Conservation (phyloP, 2,888 invertebrate species). For the Thecocarcelia acutangulata region DNA sequence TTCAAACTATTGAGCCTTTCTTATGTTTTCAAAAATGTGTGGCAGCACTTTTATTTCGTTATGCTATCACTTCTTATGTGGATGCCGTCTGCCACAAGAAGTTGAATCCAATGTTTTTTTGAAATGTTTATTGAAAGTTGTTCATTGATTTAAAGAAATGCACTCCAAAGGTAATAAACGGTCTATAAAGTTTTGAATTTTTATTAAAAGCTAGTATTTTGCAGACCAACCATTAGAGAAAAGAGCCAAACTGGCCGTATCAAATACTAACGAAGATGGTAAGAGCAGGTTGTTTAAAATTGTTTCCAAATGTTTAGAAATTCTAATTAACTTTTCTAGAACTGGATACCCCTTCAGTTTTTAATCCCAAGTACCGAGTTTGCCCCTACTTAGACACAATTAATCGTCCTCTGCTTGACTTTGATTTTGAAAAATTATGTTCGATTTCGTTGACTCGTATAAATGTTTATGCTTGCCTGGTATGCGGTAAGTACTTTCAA, state of each 20-base stretch:
- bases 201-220: constrained; percentile 1
- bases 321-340: constrained; percentile 46
- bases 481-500: constrained; percentile 99
- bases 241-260: constrained; percentile 49
- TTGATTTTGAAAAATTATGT: constrained; percentile 99
- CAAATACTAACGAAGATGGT: constrained; percentile 67
- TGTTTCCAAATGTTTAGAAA: background rate
- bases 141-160: constrained; percentile 53
- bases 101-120: constrained; percentile 7
- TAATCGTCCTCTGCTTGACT: constrained; percentile 97
- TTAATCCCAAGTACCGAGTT: constrained; percentile 83
- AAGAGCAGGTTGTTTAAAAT: constrained; percentile 33
- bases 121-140: constrained; percentile 22
- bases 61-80: background rate
- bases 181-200: background rate
- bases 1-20: no score
- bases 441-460: constrained; percentile 98
- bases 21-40: background rate
- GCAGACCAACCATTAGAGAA: constrained; percentile 60
- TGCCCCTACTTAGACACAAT: constrained; percentile 99
- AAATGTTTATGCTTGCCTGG: constrained; percentile 99
- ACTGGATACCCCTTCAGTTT: constrained; percentile 80
- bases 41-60: background rate
- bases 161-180: constrained; percentile 60
- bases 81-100: constrained; percentile 4